A percentile compares a stretch with the other conserved stretches of the same genome.
phyloP scores from a whole-genome alignment of 64 coral and sea anemone genomes.

The Porites lutea region DNA sequence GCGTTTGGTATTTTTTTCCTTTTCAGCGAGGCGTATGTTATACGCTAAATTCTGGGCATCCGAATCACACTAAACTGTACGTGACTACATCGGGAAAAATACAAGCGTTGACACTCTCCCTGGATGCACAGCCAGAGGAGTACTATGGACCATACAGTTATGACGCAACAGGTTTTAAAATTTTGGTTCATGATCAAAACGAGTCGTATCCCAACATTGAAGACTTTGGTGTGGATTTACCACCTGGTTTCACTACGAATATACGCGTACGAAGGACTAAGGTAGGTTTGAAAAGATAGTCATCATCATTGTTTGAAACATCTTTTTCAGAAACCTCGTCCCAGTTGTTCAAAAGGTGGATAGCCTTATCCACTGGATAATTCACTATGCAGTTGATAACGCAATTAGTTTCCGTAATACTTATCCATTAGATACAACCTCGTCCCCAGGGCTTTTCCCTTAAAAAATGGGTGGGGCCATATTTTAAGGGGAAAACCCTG shows the following conservation, averaged over 20 bases:
- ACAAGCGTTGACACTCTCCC: conserved; percentile 4
- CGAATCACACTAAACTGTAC: neutral
- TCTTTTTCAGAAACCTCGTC: too few species aligned
- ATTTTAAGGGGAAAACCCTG: too few species aligned
- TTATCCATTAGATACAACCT: too few species aligned
- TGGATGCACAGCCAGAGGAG: conserved; percentile 58
- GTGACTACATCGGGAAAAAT: conserved; percentile 34
- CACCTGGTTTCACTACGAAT: conserved; percentile 65
- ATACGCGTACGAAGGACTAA: conserved; percentile 59
- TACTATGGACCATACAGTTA: conserved; percentile 74
- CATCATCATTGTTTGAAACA: neutral
- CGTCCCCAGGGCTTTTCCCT: too few species aligned
- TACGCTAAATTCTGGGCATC: conserved; percentile 56
- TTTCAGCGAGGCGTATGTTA: conserved; percentile 56
- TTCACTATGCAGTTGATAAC: too few species aligned
- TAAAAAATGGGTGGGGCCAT: too few species aligned
- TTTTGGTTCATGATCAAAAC: conserved; percentile 47
- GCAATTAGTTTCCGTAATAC: too few species aligned
- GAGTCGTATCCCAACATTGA: conserved; percentile 30
- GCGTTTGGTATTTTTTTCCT: neutral
- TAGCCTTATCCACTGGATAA: too few species aligned
- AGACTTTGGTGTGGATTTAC: conserved; percentile 45
- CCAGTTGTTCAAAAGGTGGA: too few species aligned
- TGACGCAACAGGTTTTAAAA: conserved; percentile 69
- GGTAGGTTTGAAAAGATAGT: neutral